These are phyloP conservation scores for Colostygia pectinataria DNA, from an alignment of 2,888 invertebrate species.

Conservation along the genomic window DNA sequence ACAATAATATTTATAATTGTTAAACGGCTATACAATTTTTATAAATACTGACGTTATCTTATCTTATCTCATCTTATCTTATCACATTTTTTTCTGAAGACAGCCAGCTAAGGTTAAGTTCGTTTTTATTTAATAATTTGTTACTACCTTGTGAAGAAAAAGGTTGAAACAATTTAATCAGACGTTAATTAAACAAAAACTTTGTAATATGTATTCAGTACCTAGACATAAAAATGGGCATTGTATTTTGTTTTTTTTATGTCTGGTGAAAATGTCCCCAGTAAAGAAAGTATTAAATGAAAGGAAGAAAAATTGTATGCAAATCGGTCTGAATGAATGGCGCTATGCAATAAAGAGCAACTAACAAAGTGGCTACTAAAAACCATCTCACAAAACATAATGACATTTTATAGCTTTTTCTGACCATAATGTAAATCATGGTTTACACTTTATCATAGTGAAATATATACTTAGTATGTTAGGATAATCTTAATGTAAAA, in stretches of 20 bases:
- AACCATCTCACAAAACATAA: background rate
- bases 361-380: slow-evolving; percentile 5
- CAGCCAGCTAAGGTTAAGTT: too few species aligned
- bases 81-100: too few species aligned
- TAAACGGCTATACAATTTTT: slow-evolving; percentile 9
- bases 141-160: too few species aligned
- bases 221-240: too few species aligned
- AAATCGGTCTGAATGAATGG: slow-evolving; percentile 50
- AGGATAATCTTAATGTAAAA: slow-evolving; percentile 9
- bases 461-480: slow-evolving; percentile 1
- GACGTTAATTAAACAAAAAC: too few species aligned
- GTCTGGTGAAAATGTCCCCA: slow-evolving; percentile 1
- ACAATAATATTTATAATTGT: slow-evolving; percentile 13
- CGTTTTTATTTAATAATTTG: too few species aligned
- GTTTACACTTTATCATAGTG: slow-evolving; percentile 5
- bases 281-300: slow-evolving; percentile 42
- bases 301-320: slow-evolving; percentile 64
- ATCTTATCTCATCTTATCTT: too few species aligned
- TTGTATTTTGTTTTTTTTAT: too few species aligned
- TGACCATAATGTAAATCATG: slow-evolving; percentile 2
- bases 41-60: too few species aligned
- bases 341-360: slow-evolving; percentile 37
- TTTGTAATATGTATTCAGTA: too few species aligned
- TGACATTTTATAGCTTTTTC: background rate
- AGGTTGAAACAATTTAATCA: too few species aligned